Evolutionary conservation across 2,888 invertebrate species (phyloP).

Genomic region (Pterostichus niger): DNA sequence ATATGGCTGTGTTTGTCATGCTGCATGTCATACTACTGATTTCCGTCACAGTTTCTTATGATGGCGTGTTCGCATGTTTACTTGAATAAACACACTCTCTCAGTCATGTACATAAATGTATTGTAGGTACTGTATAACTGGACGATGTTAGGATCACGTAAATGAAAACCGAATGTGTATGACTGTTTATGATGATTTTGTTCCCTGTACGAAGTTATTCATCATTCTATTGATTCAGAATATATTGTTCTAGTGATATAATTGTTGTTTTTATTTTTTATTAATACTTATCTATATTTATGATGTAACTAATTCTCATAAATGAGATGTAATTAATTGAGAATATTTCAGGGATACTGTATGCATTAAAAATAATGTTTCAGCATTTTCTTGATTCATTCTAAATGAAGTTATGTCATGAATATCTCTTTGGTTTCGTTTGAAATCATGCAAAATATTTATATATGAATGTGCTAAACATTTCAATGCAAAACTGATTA

Average conservation of each 20-base stretch:
- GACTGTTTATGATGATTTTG: constrained; percentile 42
- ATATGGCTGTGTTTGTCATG: constrained; percentile 64
- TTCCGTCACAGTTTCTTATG: constrained; percentile 44
- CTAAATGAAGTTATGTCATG: background rate
- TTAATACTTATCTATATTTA: background rate
- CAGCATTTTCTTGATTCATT: background rate
- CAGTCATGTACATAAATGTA: constrained; percentile 66
- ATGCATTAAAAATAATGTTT: background rate
- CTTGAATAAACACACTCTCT: constrained; percentile 63
- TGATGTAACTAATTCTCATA: background rate
- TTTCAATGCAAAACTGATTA: background rate
- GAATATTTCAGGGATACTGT: background rate
- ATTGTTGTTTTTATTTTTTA: constrained; percentile 53
- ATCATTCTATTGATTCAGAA: constrained; percentile 58
- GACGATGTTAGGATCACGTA: constrained; percentile 49
- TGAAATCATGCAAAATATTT: background rate
- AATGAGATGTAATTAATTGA: background rate
- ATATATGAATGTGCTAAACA: constrained; percentile 14
- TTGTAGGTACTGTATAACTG: constrained; percentile 63
- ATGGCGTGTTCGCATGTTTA: constrained; percentile 46
- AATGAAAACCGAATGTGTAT: constrained; percentile 45
- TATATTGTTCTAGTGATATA: constrained; percentile 64
- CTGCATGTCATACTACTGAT: constrained; percentile 51
- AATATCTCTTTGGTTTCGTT: background rate
- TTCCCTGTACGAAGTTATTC: constrained; percentile 55